Conservation (phyloP, 2,888 invertebrate genomes). For the Trachelus troglodyta region DNA sequence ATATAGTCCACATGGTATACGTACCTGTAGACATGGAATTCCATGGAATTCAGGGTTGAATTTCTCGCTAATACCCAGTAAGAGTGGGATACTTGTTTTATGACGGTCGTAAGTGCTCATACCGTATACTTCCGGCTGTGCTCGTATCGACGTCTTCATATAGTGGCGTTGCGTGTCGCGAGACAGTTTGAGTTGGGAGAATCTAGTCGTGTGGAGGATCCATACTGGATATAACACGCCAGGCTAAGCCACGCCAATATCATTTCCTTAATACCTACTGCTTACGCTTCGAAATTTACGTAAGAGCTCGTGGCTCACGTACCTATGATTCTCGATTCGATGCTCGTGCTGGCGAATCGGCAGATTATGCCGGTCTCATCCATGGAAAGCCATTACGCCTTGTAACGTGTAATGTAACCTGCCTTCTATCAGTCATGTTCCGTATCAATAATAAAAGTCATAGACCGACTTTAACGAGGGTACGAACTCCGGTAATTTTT, state of each 20-base stretch:
- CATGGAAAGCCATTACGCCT: not conserved
- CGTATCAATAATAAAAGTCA: not conserved
- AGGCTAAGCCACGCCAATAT: slow-evolving; percentile 35
- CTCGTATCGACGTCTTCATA: slow-evolving; percentile 20
- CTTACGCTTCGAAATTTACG: slow-evolving; percentile 31
- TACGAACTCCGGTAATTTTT: not conserved
- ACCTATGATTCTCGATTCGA: not conserved
- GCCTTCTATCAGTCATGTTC: not conserved
- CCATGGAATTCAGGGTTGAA: not conserved
- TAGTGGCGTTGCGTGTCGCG: slow-evolving; percentile 36
- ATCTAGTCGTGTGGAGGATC: not conserved
- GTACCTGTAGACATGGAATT: not conserved
- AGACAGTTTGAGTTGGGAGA: slow-evolving; percentile 26
- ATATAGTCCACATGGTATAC: not conserved
- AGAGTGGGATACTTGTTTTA: slow-evolving; percentile 1
- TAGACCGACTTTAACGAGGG: not conserved
- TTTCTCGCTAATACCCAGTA: not conserved
- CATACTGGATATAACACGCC: slow-evolving; percentile 13
- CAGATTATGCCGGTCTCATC: slow-evolving; percentile 31
- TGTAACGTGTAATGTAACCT: not conserved
- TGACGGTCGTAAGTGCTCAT: slow-evolving; percentile 12
- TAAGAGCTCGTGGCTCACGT: slow-evolving; percentile 29
- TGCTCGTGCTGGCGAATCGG: slow-evolving; percentile 32
- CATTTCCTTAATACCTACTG: slow-evolving; percentile 26
- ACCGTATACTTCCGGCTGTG: slow-evolving; percentile 14